These are phyloP conservation scores for Chloroclysta siterata DNA, from an alignment of 2,888 invertebrate genomes.

Conservation along the genomic window DNA sequence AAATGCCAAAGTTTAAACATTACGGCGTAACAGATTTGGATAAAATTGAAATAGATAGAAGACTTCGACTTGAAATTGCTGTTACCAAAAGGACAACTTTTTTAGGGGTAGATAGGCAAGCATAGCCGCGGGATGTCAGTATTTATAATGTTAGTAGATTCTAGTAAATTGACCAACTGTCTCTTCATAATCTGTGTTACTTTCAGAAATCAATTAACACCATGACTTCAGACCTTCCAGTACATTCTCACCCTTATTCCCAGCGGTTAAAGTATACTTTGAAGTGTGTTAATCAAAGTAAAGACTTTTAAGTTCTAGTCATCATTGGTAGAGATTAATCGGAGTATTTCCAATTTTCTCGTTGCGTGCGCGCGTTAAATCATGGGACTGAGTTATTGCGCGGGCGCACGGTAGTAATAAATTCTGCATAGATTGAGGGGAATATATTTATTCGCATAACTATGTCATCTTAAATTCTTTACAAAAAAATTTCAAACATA, in stretches of 20 bases:
- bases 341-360: conserved; percentile 35
- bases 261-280: conserved; percentile 3
- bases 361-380: conserved; percentile 28
- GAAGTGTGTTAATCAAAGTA: background rate
- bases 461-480: background rate
- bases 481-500: background rate
- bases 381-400: conserved; percentile 33
- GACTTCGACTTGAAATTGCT: too few species aligned
- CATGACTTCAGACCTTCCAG: background rate
- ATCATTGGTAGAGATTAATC: conserved; percentile 36
- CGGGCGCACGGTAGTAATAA: conserved; percentile 26
- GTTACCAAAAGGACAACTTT: too few species aligned
- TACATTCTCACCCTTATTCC: conserved; percentile 8
- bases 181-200: conserved; percentile 3
- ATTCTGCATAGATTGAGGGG: conserved; percentile 12
- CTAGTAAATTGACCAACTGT: conserved; percentile 3
- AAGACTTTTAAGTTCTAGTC: conserved; percentile 11
- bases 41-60: too few species aligned
- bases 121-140: too few species aligned
- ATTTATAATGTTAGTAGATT: too few species aligned
- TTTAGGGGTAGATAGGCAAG: too few species aligned
- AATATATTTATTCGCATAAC: background rate
- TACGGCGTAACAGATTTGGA: too few species aligned
- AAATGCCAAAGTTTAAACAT: too few species aligned
- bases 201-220: conserved; percentile 29